Conservation (phyloP, 2,113 vertebrate species). For the Trogon melanurus region DNA sequence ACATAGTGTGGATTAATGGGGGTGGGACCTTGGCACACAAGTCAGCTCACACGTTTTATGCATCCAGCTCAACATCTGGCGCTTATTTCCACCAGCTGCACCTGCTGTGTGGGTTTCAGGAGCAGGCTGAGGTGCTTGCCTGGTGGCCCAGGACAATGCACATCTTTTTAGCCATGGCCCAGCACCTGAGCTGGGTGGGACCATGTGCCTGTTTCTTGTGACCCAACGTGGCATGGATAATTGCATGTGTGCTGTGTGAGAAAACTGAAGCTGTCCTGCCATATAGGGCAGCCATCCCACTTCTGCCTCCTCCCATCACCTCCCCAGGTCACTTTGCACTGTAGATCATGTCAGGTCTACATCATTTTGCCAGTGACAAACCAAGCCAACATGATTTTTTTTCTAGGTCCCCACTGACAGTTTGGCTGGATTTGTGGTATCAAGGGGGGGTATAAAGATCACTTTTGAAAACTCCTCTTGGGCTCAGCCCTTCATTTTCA, state of each 20-base stretch:
- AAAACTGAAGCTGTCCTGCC: background rate
- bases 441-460: background rate
- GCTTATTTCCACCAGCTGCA: background rate
- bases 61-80: background rate
- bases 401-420: background rate
- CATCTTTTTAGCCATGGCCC: rapidly evolving
- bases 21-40: background rate
- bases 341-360: background rate
- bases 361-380: background rate
- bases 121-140: background rate
- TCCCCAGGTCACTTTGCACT: background rate
- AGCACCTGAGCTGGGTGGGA: background rate
- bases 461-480: background rate
- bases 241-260: background rate
- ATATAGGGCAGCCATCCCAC: rapidly evolving
- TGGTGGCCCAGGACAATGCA: background rate
- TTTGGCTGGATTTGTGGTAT: background rate
- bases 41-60: background rate
- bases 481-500: background rate
- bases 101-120: background rate
- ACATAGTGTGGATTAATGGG: background rate
- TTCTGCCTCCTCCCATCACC: background rate
- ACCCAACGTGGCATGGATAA: rapidly evolving
- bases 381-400: background rate
- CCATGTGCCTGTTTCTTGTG: background rate